Evolutionary conservation across 2,888 invertebrate species (phyloP).

Genomic region (Dexiosoma caninum): DNA sequence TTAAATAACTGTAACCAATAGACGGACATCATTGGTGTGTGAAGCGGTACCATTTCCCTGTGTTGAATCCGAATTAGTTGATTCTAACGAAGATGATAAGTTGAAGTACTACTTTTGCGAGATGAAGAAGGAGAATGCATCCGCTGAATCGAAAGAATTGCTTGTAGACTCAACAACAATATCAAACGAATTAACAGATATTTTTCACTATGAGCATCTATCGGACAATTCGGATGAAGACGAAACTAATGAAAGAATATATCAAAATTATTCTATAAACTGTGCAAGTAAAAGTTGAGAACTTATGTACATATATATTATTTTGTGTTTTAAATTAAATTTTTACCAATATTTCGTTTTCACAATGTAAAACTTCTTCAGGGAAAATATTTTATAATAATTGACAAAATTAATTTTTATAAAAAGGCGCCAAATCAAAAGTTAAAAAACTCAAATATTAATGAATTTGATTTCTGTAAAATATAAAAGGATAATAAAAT

Average conservation of each 20-base stretch:
- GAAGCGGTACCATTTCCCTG: conserved; percentile 70
- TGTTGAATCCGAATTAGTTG: not conserved
- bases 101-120: conserved; percentile 4
- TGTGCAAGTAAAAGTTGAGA: not conserved
- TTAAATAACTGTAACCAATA: conserved; percentile 67
- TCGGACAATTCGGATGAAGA: not conserved
- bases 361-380: too few species aligned
- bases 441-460: too few species aligned
- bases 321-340: too few species aligned
- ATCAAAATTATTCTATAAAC: not conserved
- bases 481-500: too few species aligned
- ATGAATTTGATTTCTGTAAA: too few species aligned
- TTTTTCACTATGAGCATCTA: not conserved
- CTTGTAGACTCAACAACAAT: conserved; percentile 68
- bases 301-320: too few species aligned
- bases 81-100: not conserved
- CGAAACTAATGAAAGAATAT: not conserved
- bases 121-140: not conserved
- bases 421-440: too few species aligned
- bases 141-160: conserved; percentile 31
- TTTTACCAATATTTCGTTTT: too few species aligned
- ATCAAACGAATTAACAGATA: not conserved
- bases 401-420: too few species aligned
- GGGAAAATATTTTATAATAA: too few species aligned
- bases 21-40: conserved; percentile 70